These are phyloP conservation scores for Sebastiscus albofasciatus DNA, from an alignment of 2,797 vertebrate species.

Conservation along the genomic window DNA sequence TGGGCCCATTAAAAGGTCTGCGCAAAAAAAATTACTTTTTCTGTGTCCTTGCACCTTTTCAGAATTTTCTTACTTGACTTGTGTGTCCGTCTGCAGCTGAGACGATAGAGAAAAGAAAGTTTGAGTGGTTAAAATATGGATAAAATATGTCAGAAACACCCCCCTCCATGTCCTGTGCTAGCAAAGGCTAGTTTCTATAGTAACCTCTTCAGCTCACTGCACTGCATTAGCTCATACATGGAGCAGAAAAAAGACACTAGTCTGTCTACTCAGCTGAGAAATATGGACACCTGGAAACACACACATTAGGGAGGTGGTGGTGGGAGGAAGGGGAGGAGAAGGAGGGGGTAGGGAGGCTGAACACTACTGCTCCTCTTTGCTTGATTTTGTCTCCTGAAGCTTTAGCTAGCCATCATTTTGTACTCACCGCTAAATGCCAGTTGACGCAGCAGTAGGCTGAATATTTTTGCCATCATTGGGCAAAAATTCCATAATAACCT, in stretches of 20 bases:
- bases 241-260: conserved; percentile 67
- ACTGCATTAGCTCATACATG: conserved; percentile 73
- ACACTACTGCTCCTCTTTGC: not conserved
- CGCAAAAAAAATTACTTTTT: conserved; percentile 25
- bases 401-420: not conserved
- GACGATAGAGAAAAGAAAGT: not conserved
- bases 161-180: conserved; percentile 33
- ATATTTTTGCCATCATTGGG: too few species aligned
- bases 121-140: conserved; percentile 19
- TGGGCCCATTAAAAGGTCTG: conserved; percentile 56
- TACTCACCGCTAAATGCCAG: not conserved
- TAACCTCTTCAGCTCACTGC: conserved; percentile 77
- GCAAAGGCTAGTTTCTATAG: conserved; percentile 81
- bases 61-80: conserved; percentile 27
- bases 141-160: conserved; percentile 25
- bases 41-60: conserved; percentile 45
- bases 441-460: too few species aligned
- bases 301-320: conserved; percentile 28
- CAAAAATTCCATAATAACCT: too few species aligned
- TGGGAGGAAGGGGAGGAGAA: not conserved
- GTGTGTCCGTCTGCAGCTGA: not conserved
- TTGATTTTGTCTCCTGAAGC: not conserved
- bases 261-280: conserved; percentile 62
- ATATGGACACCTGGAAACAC: conserved; percentile 64
- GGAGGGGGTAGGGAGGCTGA: not conserved